Evolutionary conservation across 2,113 vertebrate species (phyloP).

Genomic region (Trogon melanurus): DNA sequence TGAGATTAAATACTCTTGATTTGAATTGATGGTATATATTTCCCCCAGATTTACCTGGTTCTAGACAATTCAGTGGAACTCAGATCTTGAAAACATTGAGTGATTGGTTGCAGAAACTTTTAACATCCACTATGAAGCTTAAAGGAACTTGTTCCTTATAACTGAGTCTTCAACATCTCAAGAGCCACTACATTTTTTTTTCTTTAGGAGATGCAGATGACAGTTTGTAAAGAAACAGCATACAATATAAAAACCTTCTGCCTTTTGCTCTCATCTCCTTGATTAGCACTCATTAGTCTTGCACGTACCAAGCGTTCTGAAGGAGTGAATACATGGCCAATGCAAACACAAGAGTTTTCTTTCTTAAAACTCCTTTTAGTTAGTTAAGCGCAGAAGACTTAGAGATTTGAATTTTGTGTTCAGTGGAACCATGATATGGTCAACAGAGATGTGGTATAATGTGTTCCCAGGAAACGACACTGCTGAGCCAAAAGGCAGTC

Average conservation of each 20-base stretch:
- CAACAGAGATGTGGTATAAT: background rate
- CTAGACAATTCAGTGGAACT: background rate
- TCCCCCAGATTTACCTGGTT: background rate
- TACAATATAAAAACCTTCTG: background rate
- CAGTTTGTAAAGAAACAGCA: background rate
- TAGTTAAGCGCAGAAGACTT: background rate
- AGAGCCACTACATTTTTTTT: background rate
- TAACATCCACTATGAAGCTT: background rate
- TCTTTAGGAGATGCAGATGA: background rate
- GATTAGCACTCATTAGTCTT: background rate
- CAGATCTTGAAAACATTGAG: background rate
- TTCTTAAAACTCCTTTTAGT: background rate
- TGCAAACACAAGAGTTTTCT: background rate
- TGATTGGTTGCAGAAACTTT: background rate
- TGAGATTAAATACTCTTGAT: background rate
- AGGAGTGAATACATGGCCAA: background rate
- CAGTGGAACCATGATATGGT: background rate
- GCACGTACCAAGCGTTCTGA: background rate
- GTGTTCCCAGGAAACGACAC: background rate
- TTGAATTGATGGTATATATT: background rate
- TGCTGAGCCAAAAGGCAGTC: background rate
- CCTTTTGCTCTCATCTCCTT: background rate
- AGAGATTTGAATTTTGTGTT: background rate
- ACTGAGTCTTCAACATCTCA: background rate
- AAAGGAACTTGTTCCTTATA: background rate